These are phyloP conservation scores for Eupeodes corollae DNA, from an alignment of 1,140 invertebrate genomes.

Conservation along the genomic window DNA sequence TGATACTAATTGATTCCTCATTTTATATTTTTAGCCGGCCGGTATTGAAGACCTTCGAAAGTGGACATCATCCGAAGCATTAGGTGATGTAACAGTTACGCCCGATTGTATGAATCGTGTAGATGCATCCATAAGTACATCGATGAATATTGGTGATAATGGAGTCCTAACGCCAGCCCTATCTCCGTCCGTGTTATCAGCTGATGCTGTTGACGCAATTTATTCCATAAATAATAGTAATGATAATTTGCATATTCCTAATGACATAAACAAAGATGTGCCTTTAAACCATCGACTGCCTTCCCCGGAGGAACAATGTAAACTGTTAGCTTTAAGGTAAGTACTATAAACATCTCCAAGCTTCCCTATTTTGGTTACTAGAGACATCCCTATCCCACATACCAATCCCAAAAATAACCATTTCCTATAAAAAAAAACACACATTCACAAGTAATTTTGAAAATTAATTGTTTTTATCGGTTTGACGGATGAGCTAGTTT, in stretches of 20 bases:
- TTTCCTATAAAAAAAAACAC: too few relatives aligned
- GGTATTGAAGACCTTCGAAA: constrained; percentile 64
- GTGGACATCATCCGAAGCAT: constrained; percentile 73
- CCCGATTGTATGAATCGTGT: constrained; percentile 55
- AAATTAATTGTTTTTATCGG: too few relatives aligned
- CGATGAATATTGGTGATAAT: constrained; percentile 29
- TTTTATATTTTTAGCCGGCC: constrained; percentile 51
- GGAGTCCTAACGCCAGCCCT: constrained; percentile 31
- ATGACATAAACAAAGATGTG: constrained; percentile 48
- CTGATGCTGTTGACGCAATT: constrained; percentile 28
- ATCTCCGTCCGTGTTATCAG: constrained; percentile 34
- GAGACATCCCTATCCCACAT: too few relatives aligned
- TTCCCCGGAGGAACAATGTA: constrained; percentile 69
- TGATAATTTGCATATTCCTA: constrained; percentile 27
- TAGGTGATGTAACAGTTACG: constrained; percentile 67
- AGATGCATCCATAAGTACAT: constrained; percentile 33
- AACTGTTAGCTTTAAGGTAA: constrained; percentile 68
- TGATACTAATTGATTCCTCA: too few relatives aligned
- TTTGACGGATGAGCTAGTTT: too few relatives aligned
- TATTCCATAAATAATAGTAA: constrained; percentile 28
- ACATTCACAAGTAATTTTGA: too few relatives aligned
- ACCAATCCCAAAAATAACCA: too few relatives aligned
- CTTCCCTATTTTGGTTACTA: too few relatives aligned
- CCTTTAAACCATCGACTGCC: constrained; percentile 69
- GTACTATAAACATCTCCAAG: constrained; percentile 11